Evolutionary conservation across 2,797 vertebrate genomes (phyloP).

Genomic region (Sarcophilus harrisii): DNA sequence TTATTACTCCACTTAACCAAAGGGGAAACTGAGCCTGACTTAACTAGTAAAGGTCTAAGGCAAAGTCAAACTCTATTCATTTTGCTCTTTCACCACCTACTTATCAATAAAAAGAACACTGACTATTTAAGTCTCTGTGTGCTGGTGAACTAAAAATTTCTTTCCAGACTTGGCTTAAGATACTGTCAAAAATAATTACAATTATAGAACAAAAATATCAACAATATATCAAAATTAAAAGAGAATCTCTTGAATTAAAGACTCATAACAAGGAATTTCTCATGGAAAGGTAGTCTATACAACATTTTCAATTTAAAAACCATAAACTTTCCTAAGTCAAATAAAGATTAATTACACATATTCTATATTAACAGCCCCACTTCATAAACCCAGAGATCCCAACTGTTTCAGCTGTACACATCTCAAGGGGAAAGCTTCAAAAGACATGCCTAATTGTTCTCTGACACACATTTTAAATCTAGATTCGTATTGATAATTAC

Average conservation of each 20-base stretch:
- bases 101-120: background rate
- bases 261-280: background rate
- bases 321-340: background rate
- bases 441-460: slow-evolving; percentile 27
- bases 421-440: slow-evolving; percentile 32
- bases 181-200: background rate
- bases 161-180: background rate
- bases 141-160: background rate
- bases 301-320: slow-evolving; percentile 18
- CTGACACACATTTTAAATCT: slow-evolving; percentile 51
- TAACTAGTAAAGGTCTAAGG: background rate
- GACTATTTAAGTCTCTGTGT: background rate
- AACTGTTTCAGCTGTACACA: slow-evolving; percentile 12
- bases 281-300: background rate
- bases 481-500: slow-evolving; percentile 48
- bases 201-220: background rate
- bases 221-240: background rate
- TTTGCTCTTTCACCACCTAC: background rate
- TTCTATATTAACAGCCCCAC: slow-evolving; percentile 3
- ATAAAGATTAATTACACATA: background rate
- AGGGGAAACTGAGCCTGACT: background rate
- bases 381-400: slow-evolving; percentile 4
- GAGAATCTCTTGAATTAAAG: background rate
- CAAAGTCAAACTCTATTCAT: background rate
- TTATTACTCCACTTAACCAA: background rate